A percentile compares a stretch with the other conserved stretches of the same genome.
These are phyloP conservation scores for Nemotelus nigrinus DNA, from an alignment of 2,888 invertebrate species.

Conservation along the genomic window DNA sequence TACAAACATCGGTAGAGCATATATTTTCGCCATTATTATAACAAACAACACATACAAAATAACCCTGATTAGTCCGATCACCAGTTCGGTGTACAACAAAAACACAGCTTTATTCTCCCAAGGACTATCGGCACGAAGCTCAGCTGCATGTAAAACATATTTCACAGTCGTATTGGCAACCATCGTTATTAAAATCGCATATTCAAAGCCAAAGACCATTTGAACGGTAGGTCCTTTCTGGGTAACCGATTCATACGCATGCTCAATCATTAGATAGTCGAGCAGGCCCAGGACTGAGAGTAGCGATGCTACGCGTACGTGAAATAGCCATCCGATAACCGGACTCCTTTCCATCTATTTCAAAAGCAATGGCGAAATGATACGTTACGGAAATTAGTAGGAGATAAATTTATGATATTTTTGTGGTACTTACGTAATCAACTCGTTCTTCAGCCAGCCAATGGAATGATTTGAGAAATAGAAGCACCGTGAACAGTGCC, in stretches of 20 bases:
- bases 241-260: constrained; percentile 93
- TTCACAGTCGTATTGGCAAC: constrained; percentile 93
- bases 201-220: constrained; percentile 99
- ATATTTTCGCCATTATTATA: constrained; percentile 95
- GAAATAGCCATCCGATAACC: constrained; percentile 94
- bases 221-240: constrained; percentile 96
- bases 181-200: constrained; percentile 94
- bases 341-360: constrained; percentile 98
- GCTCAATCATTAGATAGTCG: constrained; percentile 89
- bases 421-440: constrained; percentile 88
- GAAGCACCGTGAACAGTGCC: constrained; percentile 92
- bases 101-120: constrained; percentile 99
- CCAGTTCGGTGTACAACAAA: constrained; percentile 93
- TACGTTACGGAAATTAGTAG: constrained; percentile 11
- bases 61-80: constrained; percentile 87
- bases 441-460: constrained; percentile 99
- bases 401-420: not conserved
- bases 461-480: constrained; percentile 98
- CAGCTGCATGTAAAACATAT: constrained; percentile 85
- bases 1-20: constrained; percentile 97
- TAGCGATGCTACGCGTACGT: constrained; percentile 87
- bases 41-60: constrained; percentile 93
- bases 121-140: constrained; percentile 84
- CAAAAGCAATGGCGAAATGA: constrained; percentile 48
- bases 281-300: constrained; percentile 81